Percentiles rank a stretch among this genome's conserved stretches.
Conservation (phyloP, 92 coral and sea anemone species). For the Meandrina meandrites region DNA sequence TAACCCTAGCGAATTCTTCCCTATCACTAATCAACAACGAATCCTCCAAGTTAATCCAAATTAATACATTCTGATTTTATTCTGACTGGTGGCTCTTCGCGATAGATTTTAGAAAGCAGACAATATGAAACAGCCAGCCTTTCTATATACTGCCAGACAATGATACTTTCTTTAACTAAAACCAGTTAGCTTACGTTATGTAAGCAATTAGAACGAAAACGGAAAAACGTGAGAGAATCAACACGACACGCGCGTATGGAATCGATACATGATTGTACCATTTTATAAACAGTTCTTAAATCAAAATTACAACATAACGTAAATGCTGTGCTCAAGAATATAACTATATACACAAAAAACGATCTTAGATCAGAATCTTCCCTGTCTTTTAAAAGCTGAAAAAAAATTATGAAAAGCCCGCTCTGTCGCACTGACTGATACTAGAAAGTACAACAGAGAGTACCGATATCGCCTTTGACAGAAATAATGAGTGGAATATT, state of each 20-base stretch:
- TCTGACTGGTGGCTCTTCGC: not conserved
- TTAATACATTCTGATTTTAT: too few relatives aligned
- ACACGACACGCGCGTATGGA: not conserved
- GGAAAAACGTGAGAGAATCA: not conserved
- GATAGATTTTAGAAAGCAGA: not conserved
- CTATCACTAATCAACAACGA: too few relatives aligned
- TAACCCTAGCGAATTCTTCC: not conserved
- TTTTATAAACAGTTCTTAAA: not conserved
- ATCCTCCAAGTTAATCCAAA: not conserved
- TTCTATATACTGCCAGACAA: not conserved
- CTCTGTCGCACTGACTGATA: not conserved
- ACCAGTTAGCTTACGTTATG: slow-evolving; percentile 3
- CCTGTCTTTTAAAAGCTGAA: too few relatives aligned
- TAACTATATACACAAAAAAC: not conserved
- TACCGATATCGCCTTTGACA: not conserved
- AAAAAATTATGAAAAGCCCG: too few relatives aligned
- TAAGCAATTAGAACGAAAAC: too few relatives aligned
- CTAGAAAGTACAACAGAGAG: not conserved
- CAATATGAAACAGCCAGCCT: not conserved
- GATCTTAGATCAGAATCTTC: not conserved
- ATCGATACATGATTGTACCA: not conserved
- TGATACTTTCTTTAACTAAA: not conserved
- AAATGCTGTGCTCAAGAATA: not conserved
- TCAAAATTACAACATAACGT: not conserved
- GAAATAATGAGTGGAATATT: not conserved